Conservation (phyloP, 2,113 vertebrate genomes). For the Crotalus tigris region DNA sequence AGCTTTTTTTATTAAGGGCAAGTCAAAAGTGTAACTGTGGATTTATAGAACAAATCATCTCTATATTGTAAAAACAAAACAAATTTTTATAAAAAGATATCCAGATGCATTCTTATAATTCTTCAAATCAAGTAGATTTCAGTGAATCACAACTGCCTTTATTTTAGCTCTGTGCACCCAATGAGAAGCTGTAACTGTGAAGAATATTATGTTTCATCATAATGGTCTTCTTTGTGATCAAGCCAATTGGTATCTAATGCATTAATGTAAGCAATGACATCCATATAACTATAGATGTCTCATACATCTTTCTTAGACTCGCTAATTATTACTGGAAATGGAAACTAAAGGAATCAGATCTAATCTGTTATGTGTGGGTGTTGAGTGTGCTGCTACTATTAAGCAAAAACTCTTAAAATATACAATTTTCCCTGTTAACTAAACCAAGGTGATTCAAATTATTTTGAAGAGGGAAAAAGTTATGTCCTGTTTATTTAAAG, state of each 20-base stretch:
- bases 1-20: slow-evolving; percentile 37
- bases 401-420: not conserved
- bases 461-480: not conserved
- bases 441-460: not conserved
- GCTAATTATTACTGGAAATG: not conserved
- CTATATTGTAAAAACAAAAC: slow-evolving; percentile 30
- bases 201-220: not conserved
- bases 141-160: not conserved
- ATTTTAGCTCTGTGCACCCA: not conserved
- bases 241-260: not conserved
- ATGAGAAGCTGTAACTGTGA: not conserved
- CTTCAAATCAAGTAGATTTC: not conserved
- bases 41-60: slow-evolving; percentile 37
- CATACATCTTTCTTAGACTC: not conserved
- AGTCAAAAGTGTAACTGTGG: slow-evolving; percentile 15
- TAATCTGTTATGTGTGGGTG: not conserved
- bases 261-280: not conserved
- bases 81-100: slow-evolving; percentile 38
- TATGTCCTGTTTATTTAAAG: not conserved
- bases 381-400: not conserved
- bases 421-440: not conserved
- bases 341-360: not conserved
- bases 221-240: not conserved
- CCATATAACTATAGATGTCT: not conserved
- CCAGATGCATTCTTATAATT: not conserved